Base-by-base conservation (phyloP, 2,888 invertebrate genomes). In the Lingula anatina region DNA sequence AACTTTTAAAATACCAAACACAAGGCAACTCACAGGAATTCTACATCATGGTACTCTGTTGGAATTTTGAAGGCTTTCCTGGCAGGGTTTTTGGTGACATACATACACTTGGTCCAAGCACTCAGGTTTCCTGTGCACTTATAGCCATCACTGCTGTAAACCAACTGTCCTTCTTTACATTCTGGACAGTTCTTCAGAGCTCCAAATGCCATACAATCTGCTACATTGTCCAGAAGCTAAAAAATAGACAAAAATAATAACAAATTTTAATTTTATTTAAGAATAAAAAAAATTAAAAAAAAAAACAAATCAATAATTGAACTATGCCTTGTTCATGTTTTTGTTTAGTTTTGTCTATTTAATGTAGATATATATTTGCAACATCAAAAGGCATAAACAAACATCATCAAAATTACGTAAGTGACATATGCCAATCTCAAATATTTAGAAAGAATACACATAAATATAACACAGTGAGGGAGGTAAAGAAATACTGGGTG, bases 121-220 rank as follows among this genome's bases (percentile, higher is more conserved):
- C 85, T 86, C 28, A 89, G 64, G 70, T 86, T 80, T 26, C 93
- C 93, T 55, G 83, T 84, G 74, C 97, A 99, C 55, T 84, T 82
- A 72, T 97, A 99, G 3, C 90, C 89, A 51, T 83, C 80, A 39
- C 70, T 31, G 76, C 70, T 71, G 64, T 75, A 81, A 24, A 64
- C 67, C 35, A 80, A 81, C 66, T 90, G 87, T 0, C 89, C 89
- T 1, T 80, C 74, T 45, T 83, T 82, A 70, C 97, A 99, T 61
- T 87, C 85, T 0, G 83, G 74, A 65, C 97, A 99, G 0, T 83
- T 83, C 52, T 82, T 76, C 2, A 92, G 79, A 2, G 85, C 84
- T 27, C 97, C 99, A 79, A 97, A 99, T 0, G 86, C 83, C 84
- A 97, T 86, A 28, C 85, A 81, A 76, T 99, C 97, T 9, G 89